Conservation (phyloP, 2,888 invertebrate species). For the Eilema caniola region DNA sequence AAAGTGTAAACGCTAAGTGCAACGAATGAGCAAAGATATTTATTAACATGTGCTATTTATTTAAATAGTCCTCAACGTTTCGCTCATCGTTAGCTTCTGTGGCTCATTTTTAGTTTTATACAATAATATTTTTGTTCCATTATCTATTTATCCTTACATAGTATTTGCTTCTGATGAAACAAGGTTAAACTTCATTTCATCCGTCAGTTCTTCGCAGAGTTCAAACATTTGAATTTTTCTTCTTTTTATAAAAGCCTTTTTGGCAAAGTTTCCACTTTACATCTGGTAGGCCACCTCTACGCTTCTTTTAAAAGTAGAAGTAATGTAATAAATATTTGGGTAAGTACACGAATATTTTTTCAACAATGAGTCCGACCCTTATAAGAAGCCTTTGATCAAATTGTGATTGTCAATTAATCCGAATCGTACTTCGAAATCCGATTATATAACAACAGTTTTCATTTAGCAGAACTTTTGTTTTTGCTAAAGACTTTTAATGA, state of each 20-base stretch:
- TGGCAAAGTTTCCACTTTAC: no score
- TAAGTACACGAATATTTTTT: background rate
- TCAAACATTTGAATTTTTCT: no score
- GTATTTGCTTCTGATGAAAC: no score
- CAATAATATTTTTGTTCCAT: no score
- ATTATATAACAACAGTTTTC: background rate
- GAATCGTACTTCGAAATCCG: background rate
- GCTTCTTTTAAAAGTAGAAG: background rate
- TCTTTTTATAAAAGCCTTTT: no score
- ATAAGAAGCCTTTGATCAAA: background rate
- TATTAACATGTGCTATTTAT: background rate
- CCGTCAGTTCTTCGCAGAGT: no score
- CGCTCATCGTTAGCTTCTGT: background rate
- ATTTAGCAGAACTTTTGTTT: background rate
- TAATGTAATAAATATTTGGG: background rate
- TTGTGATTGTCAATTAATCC: background rate
- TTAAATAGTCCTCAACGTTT: background rate
- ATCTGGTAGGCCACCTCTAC: no score
- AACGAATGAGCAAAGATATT: slow-evolving; percentile 11
- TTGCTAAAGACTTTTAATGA: background rate
- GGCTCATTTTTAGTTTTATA: background rate
- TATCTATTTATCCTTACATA: no score
- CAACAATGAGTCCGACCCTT: background rate
- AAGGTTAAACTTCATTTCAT: no score
- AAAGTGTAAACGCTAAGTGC: slow-evolving; percentile 38